Evolutionary conservation across 2,113 vertebrate species (phyloP).

Genomic region (Gadus chalcogrammus): DNA sequence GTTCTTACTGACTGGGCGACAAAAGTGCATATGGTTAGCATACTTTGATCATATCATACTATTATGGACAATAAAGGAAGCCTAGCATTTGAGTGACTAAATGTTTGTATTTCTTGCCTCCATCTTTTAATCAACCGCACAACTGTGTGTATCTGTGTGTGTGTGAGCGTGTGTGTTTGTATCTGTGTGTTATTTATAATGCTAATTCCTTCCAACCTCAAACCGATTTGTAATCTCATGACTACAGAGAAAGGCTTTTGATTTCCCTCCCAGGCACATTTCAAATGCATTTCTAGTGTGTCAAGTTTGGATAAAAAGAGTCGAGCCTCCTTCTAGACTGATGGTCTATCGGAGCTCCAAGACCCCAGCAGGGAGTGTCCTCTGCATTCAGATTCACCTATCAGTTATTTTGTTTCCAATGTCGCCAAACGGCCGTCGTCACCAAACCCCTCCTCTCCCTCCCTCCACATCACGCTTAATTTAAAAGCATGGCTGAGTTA

Average conservation of each 20-base stretch:
- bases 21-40: neutral
- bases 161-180: too few species aligned
- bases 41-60: neutral
- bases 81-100: too few species aligned
- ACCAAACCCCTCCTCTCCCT: slow-evolving; percentile 14
- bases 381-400: slow-evolving; percentile 48
- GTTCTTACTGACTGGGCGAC: neutral
- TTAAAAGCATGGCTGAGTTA: slow-evolving; percentile 74
- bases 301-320: neutral
- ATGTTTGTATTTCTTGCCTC: slow-evolving; percentile 23
- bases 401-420: slow-evolving; percentile 63
- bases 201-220: slow-evolving; percentile 55
- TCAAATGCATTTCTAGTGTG: slow-evolving; percentile 24
- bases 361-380: slow-evolving; percentile 36
- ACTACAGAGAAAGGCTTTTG: slow-evolving; percentile 16
- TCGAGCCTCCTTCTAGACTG: slow-evolving; percentile 30
- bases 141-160: neutral
- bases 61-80: too few species aligned
- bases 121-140: slow-evolving; percentile 23
- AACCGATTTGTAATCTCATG: slow-evolving; percentile 9
- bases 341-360: slow-evolving; percentile 22
- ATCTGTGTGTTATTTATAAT: slow-evolving; percentile 36
- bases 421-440: slow-evolving; percentile 56
- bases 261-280: slow-evolving; percentile 40
- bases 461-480: slow-evolving; percentile 71